phyloP scores from a whole-genome alignment of 2,113 vertebrate species.

The Dissostichus mawsoni region DNA sequence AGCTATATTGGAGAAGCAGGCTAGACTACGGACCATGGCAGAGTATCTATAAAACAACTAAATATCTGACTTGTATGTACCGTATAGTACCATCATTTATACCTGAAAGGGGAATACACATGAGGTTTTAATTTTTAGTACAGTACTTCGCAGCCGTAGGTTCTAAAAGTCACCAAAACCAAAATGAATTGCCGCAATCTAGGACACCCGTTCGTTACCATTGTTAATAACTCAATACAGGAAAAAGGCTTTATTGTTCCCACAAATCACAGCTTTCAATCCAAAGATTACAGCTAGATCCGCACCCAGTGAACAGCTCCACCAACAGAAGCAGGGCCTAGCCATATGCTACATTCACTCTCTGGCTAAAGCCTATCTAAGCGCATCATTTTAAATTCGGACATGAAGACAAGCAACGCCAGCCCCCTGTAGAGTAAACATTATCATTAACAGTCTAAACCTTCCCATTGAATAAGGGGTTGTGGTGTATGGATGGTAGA shows the following conservation, averaged over 20 bases:
- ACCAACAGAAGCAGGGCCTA: neutral
- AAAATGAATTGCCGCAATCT: neutral
- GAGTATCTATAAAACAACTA: slow-evolving; percentile 8
- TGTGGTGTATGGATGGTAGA: slow-evolving; percentile 16
- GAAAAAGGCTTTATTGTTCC: slow-evolving; percentile 12
- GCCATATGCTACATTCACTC: slow-evolving; percentile 11
- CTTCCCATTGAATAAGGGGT: slow-evolving; percentile 20
- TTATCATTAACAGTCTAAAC: slow-evolving; percentile 41
- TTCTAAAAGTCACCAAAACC: slow-evolving; percentile 1
- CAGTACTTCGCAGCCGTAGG: neutral
- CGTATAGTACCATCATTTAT: neutral
- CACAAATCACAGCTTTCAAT: slow-evolving; percentile 8
- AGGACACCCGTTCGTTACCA: neutral
- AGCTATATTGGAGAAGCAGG: neutral
- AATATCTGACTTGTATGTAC: neutral
- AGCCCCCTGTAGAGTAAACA: slow-evolving; percentile 15
- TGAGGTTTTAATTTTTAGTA: slow-evolving; percentile 1
- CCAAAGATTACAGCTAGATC: slow-evolving; percentile 10
- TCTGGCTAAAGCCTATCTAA: slow-evolving; percentile 2
- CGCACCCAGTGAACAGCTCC: neutral
- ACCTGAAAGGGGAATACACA: neutral
- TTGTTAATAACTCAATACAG: neutral
- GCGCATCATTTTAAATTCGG: slow-evolving; percentile 39
- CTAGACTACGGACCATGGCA: neutral
- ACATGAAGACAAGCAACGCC: slow-evolving; percentile 7